phyloP scores from a whole-genome alignment of 1,140 invertebrate genomes.

The Drosophila ficusphila region DNA sequence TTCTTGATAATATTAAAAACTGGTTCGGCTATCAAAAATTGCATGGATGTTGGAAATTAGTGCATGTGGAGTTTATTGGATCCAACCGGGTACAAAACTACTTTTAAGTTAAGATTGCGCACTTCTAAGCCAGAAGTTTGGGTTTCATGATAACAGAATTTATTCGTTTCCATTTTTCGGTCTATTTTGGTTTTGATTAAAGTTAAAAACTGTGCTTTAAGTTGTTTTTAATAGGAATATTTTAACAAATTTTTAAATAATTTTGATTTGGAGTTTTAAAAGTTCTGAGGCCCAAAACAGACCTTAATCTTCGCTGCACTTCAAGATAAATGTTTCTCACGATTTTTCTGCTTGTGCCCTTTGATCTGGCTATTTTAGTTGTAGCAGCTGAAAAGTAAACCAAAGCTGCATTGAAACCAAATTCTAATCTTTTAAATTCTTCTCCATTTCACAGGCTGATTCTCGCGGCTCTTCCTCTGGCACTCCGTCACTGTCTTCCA shows the following conservation, averaged over 20 bases:
- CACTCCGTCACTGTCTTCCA: slow-evolving; percentile 89
- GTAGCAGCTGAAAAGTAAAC: slow-evolving; percentile 42
- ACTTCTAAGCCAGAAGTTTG: not conserved
- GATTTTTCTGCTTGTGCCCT: slow-evolving; percentile 33
- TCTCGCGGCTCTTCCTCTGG: slow-evolving; percentile 80
- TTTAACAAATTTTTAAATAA: not conserved
- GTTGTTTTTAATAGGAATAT: not conserved
- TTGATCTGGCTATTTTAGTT: slow-evolving; percentile 28
- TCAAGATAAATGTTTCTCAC: slow-evolving; percentile 22
- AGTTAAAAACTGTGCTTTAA: too few relatives aligned
- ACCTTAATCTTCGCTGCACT: slow-evolving; percentile 11
- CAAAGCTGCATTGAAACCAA: not conserved
- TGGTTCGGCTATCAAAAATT: not conserved
- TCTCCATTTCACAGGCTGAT: slow-evolving; percentile 71
- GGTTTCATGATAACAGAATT: not conserved
- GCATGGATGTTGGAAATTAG: slow-evolving; percentile 28
- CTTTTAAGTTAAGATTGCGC: not conserved
- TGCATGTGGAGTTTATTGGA: slow-evolving; percentile 3
- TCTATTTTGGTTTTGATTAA: not conserved
- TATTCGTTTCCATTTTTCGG: not conserved
- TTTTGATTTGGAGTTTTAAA: not conserved
- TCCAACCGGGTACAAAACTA: not conserved
- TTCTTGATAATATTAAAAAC: not conserved
- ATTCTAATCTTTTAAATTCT: not conserved
- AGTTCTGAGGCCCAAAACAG: not conserved